These are phyloP conservation scores for Mycalesis mineus DNA, from an alignment of 2,888 invertebrate species.

Conservation along the genomic window DNA sequence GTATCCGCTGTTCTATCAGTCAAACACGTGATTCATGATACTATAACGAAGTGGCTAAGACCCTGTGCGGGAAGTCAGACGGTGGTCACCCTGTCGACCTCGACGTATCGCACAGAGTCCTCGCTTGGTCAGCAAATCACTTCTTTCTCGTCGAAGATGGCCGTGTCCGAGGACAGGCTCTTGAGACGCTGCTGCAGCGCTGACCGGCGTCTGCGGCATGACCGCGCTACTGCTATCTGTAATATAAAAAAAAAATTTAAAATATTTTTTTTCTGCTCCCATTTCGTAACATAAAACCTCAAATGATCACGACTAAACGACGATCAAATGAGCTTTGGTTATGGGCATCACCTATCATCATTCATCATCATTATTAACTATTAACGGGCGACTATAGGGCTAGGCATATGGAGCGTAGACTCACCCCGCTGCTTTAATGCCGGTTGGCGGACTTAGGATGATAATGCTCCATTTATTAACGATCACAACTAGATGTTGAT, in stretches of 20 bases:
- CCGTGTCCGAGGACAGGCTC: constrained; percentile 89
- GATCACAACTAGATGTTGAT: too few relatives aligned
- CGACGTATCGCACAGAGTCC: constrained; percentile 95
- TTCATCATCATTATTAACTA: too few relatives aligned
- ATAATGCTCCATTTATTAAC: too few relatives aligned
- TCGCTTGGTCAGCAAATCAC: constrained; percentile 97
- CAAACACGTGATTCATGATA: neutral
- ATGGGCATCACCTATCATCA: too few relatives aligned
- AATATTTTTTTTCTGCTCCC: too few relatives aligned
- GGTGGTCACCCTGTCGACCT: constrained; percentile 93
- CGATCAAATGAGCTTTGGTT: too few relatives aligned
- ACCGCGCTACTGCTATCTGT: constrained; percentile 67
- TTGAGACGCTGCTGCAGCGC: constrained; percentile 88
- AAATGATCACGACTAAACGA: too few relatives aligned
- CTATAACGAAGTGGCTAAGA: constrained; percentile 36
- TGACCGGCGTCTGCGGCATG: constrained; percentile 84
- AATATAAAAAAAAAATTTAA: constrained; percentile 26
- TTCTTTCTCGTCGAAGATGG: constrained; percentile 90
- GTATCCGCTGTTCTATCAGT: neutral
- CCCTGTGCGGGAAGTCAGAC: constrained; percentile 77
- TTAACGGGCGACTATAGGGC: too few relatives aligned
- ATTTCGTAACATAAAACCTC: neutral
- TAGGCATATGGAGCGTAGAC: too few relatives aligned
- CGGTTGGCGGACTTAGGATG: too few relatives aligned
- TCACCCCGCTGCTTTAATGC: too few relatives aligned